Evolutionary conservation across 1,140 invertebrate genomes (phyloP).

Genomic region (Camponotus pennsylvanicus): DNA sequence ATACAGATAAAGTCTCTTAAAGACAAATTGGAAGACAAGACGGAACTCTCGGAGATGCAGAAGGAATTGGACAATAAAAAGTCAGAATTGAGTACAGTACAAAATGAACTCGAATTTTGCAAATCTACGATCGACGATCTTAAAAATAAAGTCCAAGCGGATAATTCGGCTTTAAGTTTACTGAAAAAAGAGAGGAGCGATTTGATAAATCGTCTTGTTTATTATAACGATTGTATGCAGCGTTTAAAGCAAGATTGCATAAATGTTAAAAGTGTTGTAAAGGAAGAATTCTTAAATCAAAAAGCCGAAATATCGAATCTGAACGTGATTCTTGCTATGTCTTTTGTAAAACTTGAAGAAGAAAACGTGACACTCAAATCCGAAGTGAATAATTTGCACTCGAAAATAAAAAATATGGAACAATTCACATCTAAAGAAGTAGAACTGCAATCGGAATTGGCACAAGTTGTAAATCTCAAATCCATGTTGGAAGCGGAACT

Average conservation of each 20-base stretch:
- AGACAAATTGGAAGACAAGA: conserved; percentile 62
- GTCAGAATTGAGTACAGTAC: conserved; percentile 67
- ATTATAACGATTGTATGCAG: conserved; percentile 64
- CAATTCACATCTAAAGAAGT: conserved; percentile 62
- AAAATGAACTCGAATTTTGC: conserved; percentile 72
- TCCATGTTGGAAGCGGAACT: conserved; percentile 77
- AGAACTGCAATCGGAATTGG: conserved; percentile 83
- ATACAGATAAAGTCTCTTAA: conserved; percentile 68
- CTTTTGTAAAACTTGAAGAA: conserved; percentile 48
- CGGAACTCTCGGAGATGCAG: conserved; percentile 64
- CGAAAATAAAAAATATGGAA: conserved; percentile 35
- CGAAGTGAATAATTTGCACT: conserved; percentile 34
- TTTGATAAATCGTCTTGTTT: conserved; percentile 72
- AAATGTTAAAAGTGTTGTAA: conserved; percentile 63
- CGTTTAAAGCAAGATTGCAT: conserved; percentile 69
- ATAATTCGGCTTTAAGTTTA: conserved; percentile 61
- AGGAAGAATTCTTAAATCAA: conserved; percentile 42
- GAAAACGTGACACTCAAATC: conserved; percentile 43
- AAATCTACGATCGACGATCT: conserved; percentile 72
- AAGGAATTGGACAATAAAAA: conserved; percentile 75
- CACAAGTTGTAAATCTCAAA: conserved; percentile 76
- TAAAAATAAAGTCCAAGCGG: conserved; percentile 61
- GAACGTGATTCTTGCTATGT: conserved; percentile 16
- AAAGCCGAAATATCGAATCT: conserved; percentile 38
- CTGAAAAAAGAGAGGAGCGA: conserved; percentile 72